These are phyloP conservation scores for Trachelus stipa DNA, from an alignment of 2,888 invertebrate species.

Conservation along the genomic window DNA sequence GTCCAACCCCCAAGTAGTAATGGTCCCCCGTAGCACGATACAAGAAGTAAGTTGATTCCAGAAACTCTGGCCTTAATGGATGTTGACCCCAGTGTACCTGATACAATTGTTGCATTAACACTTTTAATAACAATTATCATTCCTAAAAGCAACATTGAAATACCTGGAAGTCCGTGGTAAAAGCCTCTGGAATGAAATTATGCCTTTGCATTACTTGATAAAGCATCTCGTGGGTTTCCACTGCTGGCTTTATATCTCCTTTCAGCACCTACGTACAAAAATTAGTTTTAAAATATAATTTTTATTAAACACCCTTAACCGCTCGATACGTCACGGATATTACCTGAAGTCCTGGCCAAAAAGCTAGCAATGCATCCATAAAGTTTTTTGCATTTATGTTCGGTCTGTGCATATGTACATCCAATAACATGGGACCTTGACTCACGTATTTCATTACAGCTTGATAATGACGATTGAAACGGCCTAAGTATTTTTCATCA, in stretches of 20 bases:
- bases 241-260: conserved; percentile 96
- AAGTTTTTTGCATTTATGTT: conserved; percentile 94
- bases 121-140: conserved; percentile 9
- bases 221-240: conserved; percentile 99
- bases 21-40: conserved; percentile 96
- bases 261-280: conserved; percentile 71
- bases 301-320: conserved; percentile 7
- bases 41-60: conserved; percentile 97
- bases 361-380: conserved; percentile 97
- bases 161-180: conserved; percentile 95
- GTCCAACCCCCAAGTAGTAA: conserved; percentile 94
- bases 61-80: conserved; percentile 95
- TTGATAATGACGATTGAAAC: conserved; percentile 95
- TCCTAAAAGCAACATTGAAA: conserved; percentile 2
- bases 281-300: not conserved
- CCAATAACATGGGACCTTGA: conserved; percentile 93
- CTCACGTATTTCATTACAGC: conserved; percentile 98
- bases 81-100: conserved; percentile 98
- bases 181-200: conserved; percentile 98
- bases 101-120: conserved; percentile 4
- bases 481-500: conserved; percentile 91
- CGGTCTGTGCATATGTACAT: conserved; percentile 97
- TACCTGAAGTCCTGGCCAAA: conserved; percentile 98
- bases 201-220: conserved; percentile 98
- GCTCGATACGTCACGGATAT: not conserved